Percentiles rank a stretch among this genome's conserved stretches.
Conservation (phyloP, 2,888 invertebrate genomes). For the Ganaspis brasiliensis region DNA sequence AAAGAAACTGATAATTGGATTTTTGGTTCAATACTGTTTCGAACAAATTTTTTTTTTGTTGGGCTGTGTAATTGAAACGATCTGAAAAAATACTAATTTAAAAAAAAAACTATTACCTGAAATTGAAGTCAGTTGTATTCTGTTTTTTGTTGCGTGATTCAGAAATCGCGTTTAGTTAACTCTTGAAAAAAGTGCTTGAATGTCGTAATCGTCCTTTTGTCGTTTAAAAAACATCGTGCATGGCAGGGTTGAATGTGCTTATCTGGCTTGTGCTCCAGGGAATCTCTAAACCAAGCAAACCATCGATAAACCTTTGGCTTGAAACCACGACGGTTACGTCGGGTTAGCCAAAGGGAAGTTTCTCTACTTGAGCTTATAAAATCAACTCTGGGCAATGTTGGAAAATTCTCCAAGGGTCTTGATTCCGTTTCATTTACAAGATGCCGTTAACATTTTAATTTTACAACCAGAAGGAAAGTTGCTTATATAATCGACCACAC, state of each 20-base stretch:
- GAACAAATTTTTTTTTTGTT: no score
- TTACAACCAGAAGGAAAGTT: background rate
- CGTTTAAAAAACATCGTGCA: conserved; percentile 14
- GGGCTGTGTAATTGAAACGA: no score
- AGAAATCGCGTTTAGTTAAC: conserved; percentile 22
- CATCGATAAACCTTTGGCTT: conserved; percentile 35
- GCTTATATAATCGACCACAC: conserved; percentile 9
- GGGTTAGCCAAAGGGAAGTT: conserved; percentile 14
- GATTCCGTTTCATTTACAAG: conserved; percentile 27
- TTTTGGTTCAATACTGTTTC: no score
- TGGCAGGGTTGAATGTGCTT: conserved; percentile 26
- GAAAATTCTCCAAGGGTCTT: conserved; percentile 25
- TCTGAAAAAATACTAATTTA: background rate
- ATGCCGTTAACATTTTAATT: background rate
- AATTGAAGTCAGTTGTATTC: background rate
- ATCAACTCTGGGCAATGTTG: conserved; percentile 22
- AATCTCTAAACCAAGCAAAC: conserved; percentile 31
- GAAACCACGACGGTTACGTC: conserved; percentile 15
- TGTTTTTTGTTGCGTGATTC: conserved; percentile 26
- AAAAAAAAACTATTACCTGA: background rate
- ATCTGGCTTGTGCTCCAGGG: conserved; percentile 21
- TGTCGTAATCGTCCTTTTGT: conserved; percentile 21
- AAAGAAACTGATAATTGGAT: no score
- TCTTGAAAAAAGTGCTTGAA: background rate
- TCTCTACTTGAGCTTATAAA: conserved; percentile 32